Evolutionary conservation across 2,113 vertebrate species (phyloP).

Genomic region (Xerus inauris): DNA sequence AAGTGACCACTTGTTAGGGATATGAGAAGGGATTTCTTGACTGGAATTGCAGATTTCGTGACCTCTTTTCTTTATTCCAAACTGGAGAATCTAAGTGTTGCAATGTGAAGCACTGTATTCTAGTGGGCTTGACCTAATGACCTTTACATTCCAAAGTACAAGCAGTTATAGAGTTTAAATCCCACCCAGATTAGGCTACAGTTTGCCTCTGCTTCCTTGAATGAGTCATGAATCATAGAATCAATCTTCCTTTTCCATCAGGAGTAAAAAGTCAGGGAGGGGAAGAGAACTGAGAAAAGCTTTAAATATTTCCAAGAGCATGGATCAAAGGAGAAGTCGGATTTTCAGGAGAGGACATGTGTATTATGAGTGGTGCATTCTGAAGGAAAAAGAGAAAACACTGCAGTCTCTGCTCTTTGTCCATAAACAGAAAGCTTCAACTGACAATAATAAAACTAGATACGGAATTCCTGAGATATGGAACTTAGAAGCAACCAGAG

Average conservation of each 20-base stretch:
- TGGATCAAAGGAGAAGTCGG: constrained; percentile 32
- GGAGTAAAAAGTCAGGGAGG: not conserved
- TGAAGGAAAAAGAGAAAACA: not conserved
- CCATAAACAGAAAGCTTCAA: constrained; percentile 30
- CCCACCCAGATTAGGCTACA: not conserved
- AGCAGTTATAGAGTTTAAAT: constrained; percentile 18
- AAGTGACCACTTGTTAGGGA: not conserved
- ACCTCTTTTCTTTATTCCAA: constrained; percentile 7
- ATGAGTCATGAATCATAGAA: not conserved
- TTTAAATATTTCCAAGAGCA: constrained; percentile 15
- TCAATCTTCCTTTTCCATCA: not conserved
- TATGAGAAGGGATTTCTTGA: constrained; percentile 11
- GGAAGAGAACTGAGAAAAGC: constrained; percentile 14
- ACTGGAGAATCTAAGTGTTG: not conserved
- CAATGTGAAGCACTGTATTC: not conserved
- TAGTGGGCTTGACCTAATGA: constrained; percentile 14
- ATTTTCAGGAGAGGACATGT: not conserved
- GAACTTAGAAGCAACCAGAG: constrained; percentile 31
- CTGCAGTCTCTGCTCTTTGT: not conserved
- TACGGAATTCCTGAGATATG: constrained; percentile 49
- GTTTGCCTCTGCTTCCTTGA: constrained; percentile 24
- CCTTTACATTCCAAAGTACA: constrained; percentile 51
- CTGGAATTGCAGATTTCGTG: not conserved
- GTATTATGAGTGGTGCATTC: constrained; percentile 1
- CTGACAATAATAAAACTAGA: constrained; percentile 53